Evolutionary conservation across 2,888 invertebrate genomes (phyloP).

Genomic region (Amiota minor): DNA sequence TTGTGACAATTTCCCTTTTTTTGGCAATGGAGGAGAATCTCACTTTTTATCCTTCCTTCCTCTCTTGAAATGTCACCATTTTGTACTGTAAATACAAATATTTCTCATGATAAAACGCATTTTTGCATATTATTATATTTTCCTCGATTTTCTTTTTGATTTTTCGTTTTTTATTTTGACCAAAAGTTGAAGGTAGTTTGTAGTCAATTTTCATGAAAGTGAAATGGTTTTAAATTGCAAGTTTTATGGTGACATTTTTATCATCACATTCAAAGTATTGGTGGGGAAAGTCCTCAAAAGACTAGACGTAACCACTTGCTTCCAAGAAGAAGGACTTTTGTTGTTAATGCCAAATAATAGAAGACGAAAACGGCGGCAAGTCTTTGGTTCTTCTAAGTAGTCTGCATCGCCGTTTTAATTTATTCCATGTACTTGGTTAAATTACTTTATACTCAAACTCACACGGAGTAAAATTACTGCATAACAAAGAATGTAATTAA

Average conservation of each 20-base stretch:
- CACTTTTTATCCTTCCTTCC: background rate
- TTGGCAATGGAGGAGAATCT: background rate
- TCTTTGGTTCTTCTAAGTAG: constrained; percentile 41
- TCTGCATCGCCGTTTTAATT: constrained; percentile 35
- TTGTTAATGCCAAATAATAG: too few relatives aligned
- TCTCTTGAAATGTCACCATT: constrained; percentile 20
- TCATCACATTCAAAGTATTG: too few relatives aligned
- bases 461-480: background rate
- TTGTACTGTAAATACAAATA: constrained; percentile 21
- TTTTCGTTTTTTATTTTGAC: constrained; percentile 4
- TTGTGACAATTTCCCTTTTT: constrained; percentile 1
- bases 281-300: too few relatives aligned
- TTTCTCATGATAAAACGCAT: constrained; percentile 16
- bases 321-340: too few relatives aligned
- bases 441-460: too few relatives aligned
- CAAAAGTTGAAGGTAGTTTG: background rate
- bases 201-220: constrained; percentile 40
- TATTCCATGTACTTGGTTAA: constrained; percentile 19
- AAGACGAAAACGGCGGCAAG: background rate
- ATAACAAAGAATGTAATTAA: constrained; percentile 53
- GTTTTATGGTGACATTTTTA: constrained; percentile 5
- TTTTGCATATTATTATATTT: constrained; percentile 9
- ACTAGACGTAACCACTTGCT: too few relatives aligned
- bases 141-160: constrained; percentile 14
- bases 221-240: constrained; percentile 50